phyloP scores from a whole-genome alignment of 2,113 vertebrate genomes.

The Cochlearius cochlearius region DNA sequence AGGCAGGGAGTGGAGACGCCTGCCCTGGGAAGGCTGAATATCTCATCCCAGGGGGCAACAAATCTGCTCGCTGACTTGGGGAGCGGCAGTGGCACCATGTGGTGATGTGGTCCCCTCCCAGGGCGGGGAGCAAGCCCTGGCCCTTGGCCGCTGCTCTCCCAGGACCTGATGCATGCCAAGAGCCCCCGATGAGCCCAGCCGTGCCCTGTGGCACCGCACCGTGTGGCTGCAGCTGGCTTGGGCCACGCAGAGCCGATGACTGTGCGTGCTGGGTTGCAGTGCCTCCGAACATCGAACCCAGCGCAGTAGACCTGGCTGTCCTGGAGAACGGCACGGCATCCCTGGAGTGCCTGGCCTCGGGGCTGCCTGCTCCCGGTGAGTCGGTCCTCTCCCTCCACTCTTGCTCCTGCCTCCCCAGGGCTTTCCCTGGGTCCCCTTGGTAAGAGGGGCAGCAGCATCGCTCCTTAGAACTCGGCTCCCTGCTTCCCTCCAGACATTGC shows the following conservation, averaged over 20 bases:
- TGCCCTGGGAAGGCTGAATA: not conserved
- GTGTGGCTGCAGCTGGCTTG: not conserved
- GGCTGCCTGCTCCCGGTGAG: conserved; percentile 71
- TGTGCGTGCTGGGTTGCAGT: conserved; percentile 6
- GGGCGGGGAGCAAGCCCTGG: accelerated
- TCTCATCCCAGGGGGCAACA: not conserved
- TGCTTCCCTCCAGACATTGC: conserved; percentile 45
- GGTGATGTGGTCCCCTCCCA: not conserved
- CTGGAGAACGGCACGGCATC: conserved; percentile 46
- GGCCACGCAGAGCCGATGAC: accelerated
- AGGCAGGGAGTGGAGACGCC: accelerated
- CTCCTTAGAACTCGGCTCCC: not conserved
- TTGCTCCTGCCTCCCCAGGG: accelerated
- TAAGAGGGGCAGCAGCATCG: not conserved
- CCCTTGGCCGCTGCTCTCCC: not conserved
- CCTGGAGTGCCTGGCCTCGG: conserved; percentile 74
- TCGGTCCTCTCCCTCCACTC: accelerated
- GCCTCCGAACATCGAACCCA: conserved; percentile 74
- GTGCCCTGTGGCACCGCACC: accelerated
- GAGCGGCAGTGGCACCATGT: not conserved
- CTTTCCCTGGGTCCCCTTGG: not conserved
- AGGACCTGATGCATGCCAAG: accelerated
- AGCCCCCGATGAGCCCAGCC: accelerated
- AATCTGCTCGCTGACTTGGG: not conserved
- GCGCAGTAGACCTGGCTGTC: not conserved